Conservation (phyloP, 2,888 invertebrate genomes). For the Lasioglossum vierecki region DNA sequence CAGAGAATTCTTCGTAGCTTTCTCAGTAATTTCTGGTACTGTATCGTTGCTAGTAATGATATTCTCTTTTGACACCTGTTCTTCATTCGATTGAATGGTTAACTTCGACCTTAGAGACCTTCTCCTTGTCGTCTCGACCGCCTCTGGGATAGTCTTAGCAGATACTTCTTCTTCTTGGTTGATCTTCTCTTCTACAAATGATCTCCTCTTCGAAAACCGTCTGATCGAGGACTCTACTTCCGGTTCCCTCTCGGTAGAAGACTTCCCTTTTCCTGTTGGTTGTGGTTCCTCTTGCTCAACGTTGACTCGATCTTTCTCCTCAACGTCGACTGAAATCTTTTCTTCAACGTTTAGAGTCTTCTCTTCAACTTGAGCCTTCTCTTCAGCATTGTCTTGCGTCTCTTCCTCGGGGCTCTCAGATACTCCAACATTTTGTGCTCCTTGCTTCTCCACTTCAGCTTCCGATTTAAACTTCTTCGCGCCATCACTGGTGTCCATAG, state of each 20-base stretch:
- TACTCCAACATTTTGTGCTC: background rate
- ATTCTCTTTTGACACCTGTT: background rate
- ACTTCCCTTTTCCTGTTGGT: constrained; percentile 40
- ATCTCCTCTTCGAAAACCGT: constrained; percentile 55
- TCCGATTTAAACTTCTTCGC: constrained; percentile 27
- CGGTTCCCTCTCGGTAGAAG: background rate
- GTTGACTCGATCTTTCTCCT: background rate
- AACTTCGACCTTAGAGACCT: constrained; percentile 42
- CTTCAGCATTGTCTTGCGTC: background rate
- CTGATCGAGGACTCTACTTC: constrained; percentile 3
- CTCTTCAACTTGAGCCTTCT: background rate
- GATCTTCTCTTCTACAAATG: constrained; percentile 26
- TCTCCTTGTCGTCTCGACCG: constrained; percentile 12
- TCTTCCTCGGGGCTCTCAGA: background rate
- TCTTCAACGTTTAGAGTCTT: background rate
- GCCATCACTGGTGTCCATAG: background rate
- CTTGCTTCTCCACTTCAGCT: background rate
- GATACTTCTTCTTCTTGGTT: constrained; percentile 19
- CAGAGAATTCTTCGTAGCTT: background rate
- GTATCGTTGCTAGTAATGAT: background rate
- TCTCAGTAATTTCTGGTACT: background rate
- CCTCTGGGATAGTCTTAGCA: background rate
- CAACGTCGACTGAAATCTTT: background rate
- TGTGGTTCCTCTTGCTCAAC: background rate
- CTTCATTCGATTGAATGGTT: background rate